Conservation (phyloP, 2,113 vertebrate genomes). For the Butastur rufipennis region DNA sequence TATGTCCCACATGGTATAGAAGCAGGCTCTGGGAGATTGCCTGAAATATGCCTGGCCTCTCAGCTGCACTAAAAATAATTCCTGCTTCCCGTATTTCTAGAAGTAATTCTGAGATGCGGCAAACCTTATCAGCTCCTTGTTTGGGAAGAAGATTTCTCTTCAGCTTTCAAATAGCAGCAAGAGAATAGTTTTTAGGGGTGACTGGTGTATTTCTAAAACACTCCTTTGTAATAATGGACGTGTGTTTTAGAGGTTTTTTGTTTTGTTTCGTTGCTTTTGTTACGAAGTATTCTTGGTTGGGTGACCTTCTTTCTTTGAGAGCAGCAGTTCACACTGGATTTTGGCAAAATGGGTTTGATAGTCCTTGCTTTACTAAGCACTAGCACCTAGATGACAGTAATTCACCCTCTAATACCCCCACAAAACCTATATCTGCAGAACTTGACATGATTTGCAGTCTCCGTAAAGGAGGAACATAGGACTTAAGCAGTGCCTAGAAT, state of each 20-base stretch:
- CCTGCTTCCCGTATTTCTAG: constrained; percentile 31
- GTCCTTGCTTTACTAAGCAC: constrained; percentile 46
- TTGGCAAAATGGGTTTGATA: constrained; percentile 35
- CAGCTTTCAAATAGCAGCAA: neutral
- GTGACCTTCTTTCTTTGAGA: constrained; percentile 51
- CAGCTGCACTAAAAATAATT: constrained; percentile 67
- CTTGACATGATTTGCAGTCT: constrained; percentile 50
- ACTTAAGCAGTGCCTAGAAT: constrained; percentile 9
- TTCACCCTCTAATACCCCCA: constrained; percentile 41
- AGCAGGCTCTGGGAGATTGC: constrained; percentile 47
- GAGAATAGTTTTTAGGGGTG: neutral
- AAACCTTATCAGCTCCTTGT: constrained; percentile 21
- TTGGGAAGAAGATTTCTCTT: constrained; percentile 11
- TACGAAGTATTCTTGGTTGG: neutral
- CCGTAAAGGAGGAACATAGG: neutral
- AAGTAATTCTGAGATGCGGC: constrained; percentile 26
- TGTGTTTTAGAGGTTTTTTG: neutral
- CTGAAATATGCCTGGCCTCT: constrained; percentile 63
- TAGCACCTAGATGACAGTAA: constrained; percentile 43
- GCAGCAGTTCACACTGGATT: neutral
- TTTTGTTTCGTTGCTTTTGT: neutral
- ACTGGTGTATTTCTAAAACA: neutral
- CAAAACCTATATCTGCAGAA: constrained; percentile 54
- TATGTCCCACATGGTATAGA: constrained; percentile 57
- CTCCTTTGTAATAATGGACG: neutral